Conservation (phyloP, 2,888 invertebrate species). For the Hypena proboscidalis region DNA sequence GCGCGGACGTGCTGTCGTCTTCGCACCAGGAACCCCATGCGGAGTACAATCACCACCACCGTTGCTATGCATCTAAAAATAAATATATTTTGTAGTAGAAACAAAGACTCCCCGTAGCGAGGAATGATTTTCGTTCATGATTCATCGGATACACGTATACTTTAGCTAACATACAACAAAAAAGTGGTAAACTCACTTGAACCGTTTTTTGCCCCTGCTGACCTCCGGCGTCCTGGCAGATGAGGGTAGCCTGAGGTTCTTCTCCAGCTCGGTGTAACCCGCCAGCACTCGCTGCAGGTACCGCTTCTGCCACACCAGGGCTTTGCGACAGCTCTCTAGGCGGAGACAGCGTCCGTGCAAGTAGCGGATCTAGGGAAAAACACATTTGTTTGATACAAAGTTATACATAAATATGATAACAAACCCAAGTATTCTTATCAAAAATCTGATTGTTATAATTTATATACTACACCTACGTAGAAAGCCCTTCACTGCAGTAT, state of each 20-base stretch:
- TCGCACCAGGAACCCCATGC: conserved; percentile 73
- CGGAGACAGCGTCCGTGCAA: conserved; percentile 87
- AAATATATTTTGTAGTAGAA: not conserved
- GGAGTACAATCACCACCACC: conserved; percentile 59
- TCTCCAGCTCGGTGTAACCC: conserved; percentile 83
- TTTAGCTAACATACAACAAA: not conserved
- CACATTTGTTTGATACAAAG: not conserved
- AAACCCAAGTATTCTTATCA: too few relatives aligned
- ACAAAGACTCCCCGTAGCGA: too few relatives aligned
- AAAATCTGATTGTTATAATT: too few relatives aligned
- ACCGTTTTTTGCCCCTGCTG: conserved; percentile 51
- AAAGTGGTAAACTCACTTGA: conserved; percentile 60
- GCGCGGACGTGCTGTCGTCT: conserved; percentile 59
- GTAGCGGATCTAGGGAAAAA: conserved; percentile 67
- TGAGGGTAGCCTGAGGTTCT: conserved; percentile 56
- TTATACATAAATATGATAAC: too few relatives aligned
- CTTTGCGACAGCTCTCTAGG: conserved; percentile 94
- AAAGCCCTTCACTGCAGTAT: too few relatives aligned
- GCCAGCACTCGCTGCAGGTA: conserved; percentile 90
- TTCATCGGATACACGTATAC: too few relatives aligned
- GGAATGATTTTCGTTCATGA: too few relatives aligned
- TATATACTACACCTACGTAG: too few relatives aligned
- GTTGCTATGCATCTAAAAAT: conserved; percentile 57
- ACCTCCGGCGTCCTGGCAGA: conserved; percentile 38
- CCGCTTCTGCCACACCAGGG: conserved; percentile 95